Base-by-base conservation (phyloP, 2,113 vertebrate species). In the Atherinomorus stipes region DNA sequence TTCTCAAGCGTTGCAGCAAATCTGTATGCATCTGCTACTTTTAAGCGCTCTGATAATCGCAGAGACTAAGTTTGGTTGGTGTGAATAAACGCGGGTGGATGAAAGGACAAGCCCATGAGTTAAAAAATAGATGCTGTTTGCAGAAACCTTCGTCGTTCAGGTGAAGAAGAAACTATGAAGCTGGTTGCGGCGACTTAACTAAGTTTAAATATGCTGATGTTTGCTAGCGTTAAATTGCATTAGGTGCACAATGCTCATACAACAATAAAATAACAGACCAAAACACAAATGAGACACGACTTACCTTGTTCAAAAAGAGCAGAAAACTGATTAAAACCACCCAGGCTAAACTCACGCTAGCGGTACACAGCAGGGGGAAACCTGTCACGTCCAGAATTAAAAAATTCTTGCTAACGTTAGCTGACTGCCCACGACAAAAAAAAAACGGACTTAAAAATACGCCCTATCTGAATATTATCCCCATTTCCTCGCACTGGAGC, bases 381-480 rank as follows among this genome's bases (percentile, higher is more conserved):
- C 67, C 78, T 53, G 74, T 49, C 77, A 34, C 61, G 54, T 85
- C 70, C 59, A 19, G 50, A 45, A 11, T 12, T 12, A 11, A 45
- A 47, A 60, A 57, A 57, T 2, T 22, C 51, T 65, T 31, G 83
- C 83, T 78, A 70, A 81, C 51, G 81, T 63, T 86, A 76, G 85
- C 80, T 21, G 50, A 40, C 28, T 28, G 71, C 75, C 80, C 80
- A 59, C 64, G 34, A 68, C 64, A 67, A 69, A 80, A 89, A 69
- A 80, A 89, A 70, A 81, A 4, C 76, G 83, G 79, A 85, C 80
- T 84, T 85, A 71, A 68, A 80, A 80, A 81, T 5, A 86, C 80
- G 85, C 72, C 80, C 76, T 87, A 75, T 85, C 69, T 84, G 74
- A 40, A 40, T 26, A 26, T 68, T 25, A 72, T 63, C 61, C 74